Conservation (phyloP, 2,888 invertebrate species). For the Chymomyza caudatula region DNA sequence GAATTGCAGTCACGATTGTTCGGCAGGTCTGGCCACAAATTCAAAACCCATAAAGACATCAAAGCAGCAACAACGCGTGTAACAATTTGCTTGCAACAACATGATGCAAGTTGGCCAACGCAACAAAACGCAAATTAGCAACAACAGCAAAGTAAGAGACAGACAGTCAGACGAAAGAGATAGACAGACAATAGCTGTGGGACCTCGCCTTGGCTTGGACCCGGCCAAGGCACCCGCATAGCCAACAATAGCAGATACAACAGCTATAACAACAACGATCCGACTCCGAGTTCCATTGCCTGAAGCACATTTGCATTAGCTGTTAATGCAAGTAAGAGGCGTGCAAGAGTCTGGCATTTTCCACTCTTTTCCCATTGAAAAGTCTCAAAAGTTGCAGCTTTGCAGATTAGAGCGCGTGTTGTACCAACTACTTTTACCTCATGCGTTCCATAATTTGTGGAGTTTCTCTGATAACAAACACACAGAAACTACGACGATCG, state of each 20-base stretch:
- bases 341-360: background rate
- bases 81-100: conserved; percentile 67
- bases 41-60: conserved; percentile 71
- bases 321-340: background rate
- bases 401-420: background rate
- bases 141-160: conserved; percentile 44
- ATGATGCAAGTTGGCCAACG: conserved; percentile 52
- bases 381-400: background rate
- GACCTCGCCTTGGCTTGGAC: background rate
- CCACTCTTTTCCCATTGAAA: background rate
- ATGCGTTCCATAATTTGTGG: background rate
- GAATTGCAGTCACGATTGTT: conserved; percentile 55
- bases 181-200: background rate
- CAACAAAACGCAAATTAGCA: conserved; percentile 72
- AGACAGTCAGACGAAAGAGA: conserved; percentile 17
- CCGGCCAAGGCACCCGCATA: conserved; percentile 8
- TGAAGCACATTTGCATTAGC: background rate
- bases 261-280: conserved; percentile 3
- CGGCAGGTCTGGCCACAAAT: conserved; percentile 54
- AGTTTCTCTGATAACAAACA: background rate
- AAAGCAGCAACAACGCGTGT: conserved; percentile 57
- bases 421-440: background rate
- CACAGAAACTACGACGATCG: background rate
- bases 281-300: too few relatives aligned
- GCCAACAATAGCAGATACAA: background rate